These are phyloP conservation scores for Clupea harengus DNA, from an alignment of 2,113 vertebrate species.

Conservation along the genomic window DNA sequence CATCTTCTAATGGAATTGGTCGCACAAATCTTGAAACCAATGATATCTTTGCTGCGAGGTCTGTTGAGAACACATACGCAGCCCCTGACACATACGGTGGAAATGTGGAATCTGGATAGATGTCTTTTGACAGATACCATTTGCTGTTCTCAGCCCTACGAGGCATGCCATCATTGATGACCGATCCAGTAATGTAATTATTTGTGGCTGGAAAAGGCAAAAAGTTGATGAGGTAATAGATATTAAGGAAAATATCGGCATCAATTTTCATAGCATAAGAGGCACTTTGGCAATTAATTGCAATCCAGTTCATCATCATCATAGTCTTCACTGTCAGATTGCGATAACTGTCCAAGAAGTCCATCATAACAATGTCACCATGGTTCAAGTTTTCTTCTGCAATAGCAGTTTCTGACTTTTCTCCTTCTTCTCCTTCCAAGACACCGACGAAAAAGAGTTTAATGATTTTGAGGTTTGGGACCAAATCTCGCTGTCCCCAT, in stretches of 20 bases:
- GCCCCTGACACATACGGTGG: slow-evolving; percentile 74
- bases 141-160: slow-evolving; percentile 54
- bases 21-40: slow-evolving; percentile 58
- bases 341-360: slow-evolving; percentile 77
- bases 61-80: slow-evolving; percentile 72
- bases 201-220: slow-evolving; percentile 39
- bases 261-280: slow-evolving; percentile 77
- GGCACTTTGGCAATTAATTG: slow-evolving; percentile 63
- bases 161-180: slow-evolving; percentile 59
- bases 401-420: slow-evolving; percentile 30
- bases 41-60: slow-evolving; percentile 65
- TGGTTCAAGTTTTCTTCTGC: slow-evolving; percentile 60
- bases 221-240: slow-evolving; percentile 47
- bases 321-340: slow-evolving; percentile 81
- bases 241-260: slow-evolving; percentile 75
- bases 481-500: slow-evolving; percentile 60
- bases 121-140: slow-evolving; percentile 68
- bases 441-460: slow-evolving; percentile 69
- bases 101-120: slow-evolving; percentile 61
- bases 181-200: slow-evolving; percentile 55
- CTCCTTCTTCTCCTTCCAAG: slow-evolving; percentile 16
- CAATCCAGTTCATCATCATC: slow-evolving; percentile 82
- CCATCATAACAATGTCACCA: slow-evolving; percentile 75
- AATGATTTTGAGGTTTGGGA: slow-evolving; percentile 45
- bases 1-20: slow-evolving; percentile 75